Percentiles rank a stretch among this genome's conserved stretches.
These are phyloP conservation scores for Phrynocephalus versicolor DNA, from an alignment of 2,113 vertebrate species.

Conservation along the genomic window DNA sequence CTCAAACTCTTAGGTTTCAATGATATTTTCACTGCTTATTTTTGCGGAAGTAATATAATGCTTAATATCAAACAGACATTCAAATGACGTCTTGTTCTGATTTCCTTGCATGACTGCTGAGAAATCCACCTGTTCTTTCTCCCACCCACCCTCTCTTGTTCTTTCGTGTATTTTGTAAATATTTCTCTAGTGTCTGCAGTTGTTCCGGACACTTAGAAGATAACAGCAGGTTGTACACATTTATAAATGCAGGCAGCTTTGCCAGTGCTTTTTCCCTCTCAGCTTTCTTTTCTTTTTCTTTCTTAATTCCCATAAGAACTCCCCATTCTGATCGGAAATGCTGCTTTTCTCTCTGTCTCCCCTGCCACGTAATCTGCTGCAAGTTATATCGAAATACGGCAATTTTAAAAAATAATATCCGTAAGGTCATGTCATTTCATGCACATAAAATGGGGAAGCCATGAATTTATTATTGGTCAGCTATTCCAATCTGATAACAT, in stretches of 20 bases:
- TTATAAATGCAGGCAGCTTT: constrained; percentile 11
- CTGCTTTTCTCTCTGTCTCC: not conserved
- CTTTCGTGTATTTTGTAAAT: constrained; percentile 30
- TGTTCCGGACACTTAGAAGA: constrained; percentile 28
- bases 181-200: constrained; percentile 9
- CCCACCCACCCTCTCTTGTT: not conserved
- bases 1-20: not conserved
- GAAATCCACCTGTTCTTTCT: not conserved
- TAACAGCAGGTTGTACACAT: not conserved
- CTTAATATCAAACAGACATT: not conserved
- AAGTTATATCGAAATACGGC: not conserved
- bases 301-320: not conserved
- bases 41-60: not conserved
- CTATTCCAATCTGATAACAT: constrained; percentile 50
- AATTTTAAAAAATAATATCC: not conserved
- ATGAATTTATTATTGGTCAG: constrained; percentile 52
- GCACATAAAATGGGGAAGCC: not conserved
- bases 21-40: not conserved
- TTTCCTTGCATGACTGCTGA: rapidly evolving
- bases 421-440: constrained; percentile 38
- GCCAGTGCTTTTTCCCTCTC: rapidly evolving
- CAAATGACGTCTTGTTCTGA: rapidly evolving
- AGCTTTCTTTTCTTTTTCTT: not conserved
- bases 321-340: not conserved
- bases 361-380: not conserved